phyloP scores from a whole-genome alignment of 2,888 invertebrate species.

The Punctoribates punctum region DNA sequence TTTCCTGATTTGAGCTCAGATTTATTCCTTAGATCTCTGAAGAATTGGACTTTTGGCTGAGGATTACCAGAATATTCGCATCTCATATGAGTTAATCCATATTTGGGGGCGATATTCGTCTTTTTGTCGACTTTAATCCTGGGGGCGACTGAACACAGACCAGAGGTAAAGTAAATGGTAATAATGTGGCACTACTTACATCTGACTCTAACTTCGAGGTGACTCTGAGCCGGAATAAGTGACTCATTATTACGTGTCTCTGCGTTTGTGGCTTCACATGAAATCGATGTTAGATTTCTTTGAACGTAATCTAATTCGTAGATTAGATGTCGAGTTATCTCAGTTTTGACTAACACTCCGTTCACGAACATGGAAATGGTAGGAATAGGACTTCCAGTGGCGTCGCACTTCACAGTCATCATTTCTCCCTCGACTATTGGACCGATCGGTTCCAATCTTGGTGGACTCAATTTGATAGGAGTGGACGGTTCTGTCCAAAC shows the following conservation, averaged over 20 bases:
- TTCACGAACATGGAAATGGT: constrained; percentile 77
- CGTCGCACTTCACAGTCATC: constrained; percentile 79
- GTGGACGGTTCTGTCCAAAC: constrained; percentile 84
- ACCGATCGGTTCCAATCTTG: constrained; percentile 76
- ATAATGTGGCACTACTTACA: constrained; percentile 61
- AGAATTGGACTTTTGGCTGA: constrained; percentile 63
- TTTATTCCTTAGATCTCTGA: constrained; percentile 29
- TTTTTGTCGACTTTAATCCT: constrained; percentile 32
- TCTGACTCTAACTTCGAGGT: constrained; percentile 72
- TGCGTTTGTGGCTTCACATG: constrained; percentile 82
- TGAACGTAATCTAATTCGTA: constrained; percentile 51
- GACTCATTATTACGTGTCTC: constrained; percentile 78
- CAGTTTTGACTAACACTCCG: constrained; percentile 54
- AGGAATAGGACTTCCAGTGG: constrained; percentile 78
- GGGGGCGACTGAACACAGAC: constrained; percentile 31
- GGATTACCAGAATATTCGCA: constrained; percentile 75
- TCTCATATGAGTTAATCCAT: constrained; percentile 70
- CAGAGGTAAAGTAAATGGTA: not conserved
- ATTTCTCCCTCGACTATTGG: constrained; percentile 77
- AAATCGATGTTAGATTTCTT: constrained; percentile 74
- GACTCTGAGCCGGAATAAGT: constrained; percentile 56
- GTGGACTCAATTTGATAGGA: constrained; percentile 71
- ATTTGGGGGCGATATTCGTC: constrained; percentile 60
- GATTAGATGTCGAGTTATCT: constrained; percentile 23
- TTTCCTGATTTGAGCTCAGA: not conserved